Percentiles rank a stretch among this genome's conserved stretches.
phyloP scores from a whole-genome alignment of 1,140 invertebrate species.

The Sweltsa coloradensis region DNA sequence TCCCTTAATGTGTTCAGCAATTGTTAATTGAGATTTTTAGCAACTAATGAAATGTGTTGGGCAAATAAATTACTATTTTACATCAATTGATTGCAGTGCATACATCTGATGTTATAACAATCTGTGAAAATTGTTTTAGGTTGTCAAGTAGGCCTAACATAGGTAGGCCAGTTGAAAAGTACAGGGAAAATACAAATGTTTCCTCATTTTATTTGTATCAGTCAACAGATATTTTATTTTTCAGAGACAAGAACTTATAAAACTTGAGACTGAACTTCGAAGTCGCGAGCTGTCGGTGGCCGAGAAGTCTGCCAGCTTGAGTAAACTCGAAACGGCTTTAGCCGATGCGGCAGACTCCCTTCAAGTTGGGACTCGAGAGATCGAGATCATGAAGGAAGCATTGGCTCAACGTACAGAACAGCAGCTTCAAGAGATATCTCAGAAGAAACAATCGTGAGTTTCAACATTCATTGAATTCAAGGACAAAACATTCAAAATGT shows the following conservation, averaged over 20 bases:
- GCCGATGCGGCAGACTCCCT: constrained; percentile 16
- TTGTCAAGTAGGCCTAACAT: too few species aligned
- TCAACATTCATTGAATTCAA: background rate
- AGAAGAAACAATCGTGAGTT: constrained; percentile 26
- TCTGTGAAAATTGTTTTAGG: too few species aligned
- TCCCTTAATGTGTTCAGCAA: too few species aligned
- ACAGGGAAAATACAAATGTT: too few species aligned
- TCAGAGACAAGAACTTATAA: constrained; percentile 44
- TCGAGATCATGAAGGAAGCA: constrained; percentile 30
- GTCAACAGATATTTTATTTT: constrained; percentile 13
- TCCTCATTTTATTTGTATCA: too few species aligned
- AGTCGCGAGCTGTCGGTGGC: constrained; percentile 44
- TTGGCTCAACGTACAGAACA: constrained; percentile 36
- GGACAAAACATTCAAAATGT: too few species aligned
- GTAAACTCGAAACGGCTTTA: too few species aligned
- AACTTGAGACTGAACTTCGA: constrained; percentile 47
- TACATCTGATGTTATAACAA: too few species aligned
- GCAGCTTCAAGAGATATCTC: constrained; percentile 33
- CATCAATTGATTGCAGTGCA: too few species aligned
- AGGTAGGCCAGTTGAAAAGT: too few species aligned
- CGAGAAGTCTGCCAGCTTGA: constrained; percentile 46
- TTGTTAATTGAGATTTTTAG: background rate
- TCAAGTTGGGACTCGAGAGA: constrained; percentile 18
- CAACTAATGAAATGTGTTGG: background rate
- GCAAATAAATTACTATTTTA: too few species aligned